Evolutionary conservation across 2,797 vertebrate species (phyloP), one percentile per base, ranked within the genome.

Genomic region (Poliocrania exsul): DNA sequence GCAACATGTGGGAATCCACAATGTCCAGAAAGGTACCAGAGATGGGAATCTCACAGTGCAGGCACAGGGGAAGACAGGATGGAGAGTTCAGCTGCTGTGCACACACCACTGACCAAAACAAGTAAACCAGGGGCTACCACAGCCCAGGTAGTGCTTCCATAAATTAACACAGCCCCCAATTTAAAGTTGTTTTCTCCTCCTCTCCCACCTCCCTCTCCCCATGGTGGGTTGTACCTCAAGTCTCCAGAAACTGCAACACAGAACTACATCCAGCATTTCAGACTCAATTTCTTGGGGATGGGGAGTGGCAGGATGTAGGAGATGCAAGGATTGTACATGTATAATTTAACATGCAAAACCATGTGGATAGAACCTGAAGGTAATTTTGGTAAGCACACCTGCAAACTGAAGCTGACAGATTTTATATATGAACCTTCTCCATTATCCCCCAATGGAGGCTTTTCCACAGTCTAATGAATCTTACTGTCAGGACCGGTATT

Each of bases 401-500:
- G 94, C 91, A 91, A 93, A 92, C 57, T 79, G 82, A 88, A 91
- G 58, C 91, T 91, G 92, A 88, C 95, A 95, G 81, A 10, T 94
- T 95, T 94, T 93, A 87, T 86, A 57, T 73, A 77, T 80, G 53
- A 89, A 78, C 83, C 33, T 71, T 80, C 91, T 93, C 72, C 90
- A 87, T 90, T 95, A 92, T 91, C 35, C 90, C 74, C 88, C 20
- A 12, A 16, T 1, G 20, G 78, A 96, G 79, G 71, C 81, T 93
- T 95, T 96, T 92, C 74, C 65, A 50, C 81, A 92, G 50, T 47
- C 75, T 92, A 95, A 95, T 94, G 92, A 92, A 95, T 96, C 92
- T 92, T 94, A 85, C 91, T 96, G 94, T 95, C 93, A 92, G 92
- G 88, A 94, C 19, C 65, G 69, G 86, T 95, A 95, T 94, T 93